Percentiles rank a stretch among this genome's conserved stretches.
phyloP scores from a whole-genome alignment of 2,888 invertebrate species.

The Microctonus aethiopoides region DNA sequence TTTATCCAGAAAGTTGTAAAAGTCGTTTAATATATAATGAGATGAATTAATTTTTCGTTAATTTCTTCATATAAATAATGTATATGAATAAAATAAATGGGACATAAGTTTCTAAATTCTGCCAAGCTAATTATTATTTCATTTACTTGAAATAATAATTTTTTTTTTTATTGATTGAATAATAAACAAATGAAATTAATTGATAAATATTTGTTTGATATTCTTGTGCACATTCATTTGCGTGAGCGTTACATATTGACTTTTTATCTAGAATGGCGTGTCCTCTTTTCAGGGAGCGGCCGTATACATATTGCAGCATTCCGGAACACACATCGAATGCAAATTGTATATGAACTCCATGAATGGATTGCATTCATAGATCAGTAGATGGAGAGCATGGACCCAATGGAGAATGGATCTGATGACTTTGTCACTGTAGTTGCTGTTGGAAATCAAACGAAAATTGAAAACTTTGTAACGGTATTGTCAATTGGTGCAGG shows the following conservation, averaged over 20 bases:
- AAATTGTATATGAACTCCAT: slow-evolving; percentile 37
- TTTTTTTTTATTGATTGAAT: not conserved
- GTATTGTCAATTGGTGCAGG: slow-evolving; percentile 72
- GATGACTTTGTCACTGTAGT: slow-evolving; percentile 73
- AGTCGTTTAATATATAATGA: not conserved
- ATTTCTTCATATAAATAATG: not conserved
- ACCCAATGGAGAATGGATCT: slow-evolving; percentile 45
- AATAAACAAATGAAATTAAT: not conserved
- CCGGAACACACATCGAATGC: slow-evolving; percentile 41
- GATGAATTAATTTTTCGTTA: not conserved
- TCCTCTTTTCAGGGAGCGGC: slow-evolving; percentile 56
- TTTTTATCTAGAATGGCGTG: slow-evolving; percentile 27
- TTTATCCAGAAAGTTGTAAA: not conserved
- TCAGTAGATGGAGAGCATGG: slow-evolving; percentile 44
- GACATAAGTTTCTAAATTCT: not conserved
- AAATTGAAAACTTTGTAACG: slow-evolving; percentile 70
- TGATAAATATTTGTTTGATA: not conserved
- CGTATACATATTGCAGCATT: slow-evolving; percentile 43
- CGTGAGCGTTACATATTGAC: not conserved
- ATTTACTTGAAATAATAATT: not conserved
- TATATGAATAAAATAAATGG: not conserved
- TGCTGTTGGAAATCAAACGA: slow-evolving; percentile 67
- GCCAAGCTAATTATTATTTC: not conserved
- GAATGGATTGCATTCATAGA: slow-evolving; percentile 49
- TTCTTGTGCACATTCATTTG: slow-evolving; percentile 3